Evolutionary conservation across 2,888 invertebrate species (phyloP), one percentile per base, ranked within the genome.

Genomic region (Entomobrya proxima): DNA sequence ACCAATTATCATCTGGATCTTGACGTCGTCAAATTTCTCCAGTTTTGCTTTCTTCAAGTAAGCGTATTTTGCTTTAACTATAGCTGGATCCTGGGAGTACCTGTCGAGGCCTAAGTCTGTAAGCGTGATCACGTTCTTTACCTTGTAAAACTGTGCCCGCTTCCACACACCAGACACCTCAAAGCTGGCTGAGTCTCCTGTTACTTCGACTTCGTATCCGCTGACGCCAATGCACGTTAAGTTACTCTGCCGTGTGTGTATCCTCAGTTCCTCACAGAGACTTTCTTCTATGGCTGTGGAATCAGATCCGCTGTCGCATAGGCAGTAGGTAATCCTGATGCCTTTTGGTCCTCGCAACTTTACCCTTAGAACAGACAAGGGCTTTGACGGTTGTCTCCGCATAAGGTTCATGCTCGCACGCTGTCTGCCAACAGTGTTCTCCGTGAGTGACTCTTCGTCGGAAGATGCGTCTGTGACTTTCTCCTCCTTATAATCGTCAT

Each of bases 281-380:
- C 21, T 24, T 0, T 1, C 13, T 1, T 32, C 32, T 1, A 55
- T 35, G 0, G 37, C 15, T 1, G 55, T 44, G 7, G 18, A 21
- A 37, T 30, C n/a, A 3, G 76, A 32, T 24, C 76, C 76, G 18
- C 55, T 76, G 24, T 76, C 76, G 4, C 35, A 13, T 6, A 76
- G 2, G 9, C 37, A 52, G 37, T 35, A 76, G 3, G 21, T 21
- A 35, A 32, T 76, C 2, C 35, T 24, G 1, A 11, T 55, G 6
- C 76, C 76, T 4, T 35, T 52, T 32, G 76, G 76, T 15, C 76
- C 76, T 21, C 30, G 47, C 1, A 74, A 15, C 30, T 18, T 47
- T 9, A 74, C 50, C n/a, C 15, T 24, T 7, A 47, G n/a, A n/a
- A 74, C 18, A 32, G 74, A 50, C n/a, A 55, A 21, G 2, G 55